These are phyloP conservation scores for Mactra quadrangularis DNA, from an alignment of 1,140 invertebrate genomes.

Conservation along the genomic window DNA sequence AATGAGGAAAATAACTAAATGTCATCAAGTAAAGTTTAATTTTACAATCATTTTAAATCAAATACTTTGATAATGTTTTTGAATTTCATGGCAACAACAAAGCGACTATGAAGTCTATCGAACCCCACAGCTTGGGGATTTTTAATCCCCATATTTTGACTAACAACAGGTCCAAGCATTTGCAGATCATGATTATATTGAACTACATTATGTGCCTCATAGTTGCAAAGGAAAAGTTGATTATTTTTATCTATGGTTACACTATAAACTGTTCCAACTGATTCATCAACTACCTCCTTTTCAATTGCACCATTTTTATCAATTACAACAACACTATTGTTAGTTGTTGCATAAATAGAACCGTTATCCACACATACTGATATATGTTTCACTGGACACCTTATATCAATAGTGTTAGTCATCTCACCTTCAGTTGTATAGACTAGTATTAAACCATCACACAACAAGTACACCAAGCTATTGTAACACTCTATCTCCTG, in stretches of 20 bases:
- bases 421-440: constrained; percentile 20
- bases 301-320: constrained; percentile 10
- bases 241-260: constrained; percentile 8
- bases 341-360: neutral
- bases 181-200: constrained; percentile 43
- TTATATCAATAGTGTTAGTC: neutral
- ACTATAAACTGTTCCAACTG: neutral
- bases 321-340: neutral
- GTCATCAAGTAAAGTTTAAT: too few species aligned
- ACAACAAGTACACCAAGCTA: neutral
- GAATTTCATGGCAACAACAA: constrained; percentile 40
- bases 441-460: constrained; percentile 1
- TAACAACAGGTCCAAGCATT: constrained; percentile 11
- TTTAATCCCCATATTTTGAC: neutral
- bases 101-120: constrained; percentile 36
- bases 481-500: neutral
- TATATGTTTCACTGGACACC: neutral
- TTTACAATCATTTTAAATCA: constrained; percentile 53
- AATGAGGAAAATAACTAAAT: too few species aligned
- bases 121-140: constrained; percentile 18
- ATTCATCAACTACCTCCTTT: neutral
- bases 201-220: neutral
- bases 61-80: constrained; percentile 52
- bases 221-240: constrained; percentile 16
- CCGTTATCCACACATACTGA: neutral